Base-by-base conservation (phyloP, 2,888 invertebrate genomes). In the Stenoptilia bipunctidactyla region DNA sequence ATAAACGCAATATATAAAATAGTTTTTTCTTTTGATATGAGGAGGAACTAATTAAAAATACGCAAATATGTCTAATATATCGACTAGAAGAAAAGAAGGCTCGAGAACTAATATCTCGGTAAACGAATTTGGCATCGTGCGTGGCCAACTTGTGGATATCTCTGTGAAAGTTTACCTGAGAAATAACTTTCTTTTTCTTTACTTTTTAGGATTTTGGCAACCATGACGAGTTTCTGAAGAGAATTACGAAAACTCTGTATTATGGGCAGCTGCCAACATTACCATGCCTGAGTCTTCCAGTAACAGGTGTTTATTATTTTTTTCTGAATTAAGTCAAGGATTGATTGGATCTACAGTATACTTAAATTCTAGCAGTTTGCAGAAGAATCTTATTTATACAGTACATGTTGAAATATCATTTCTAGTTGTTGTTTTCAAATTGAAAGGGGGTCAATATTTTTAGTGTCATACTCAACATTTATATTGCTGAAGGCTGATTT, bases 191-290 rank as follows among this genome's bases (percentile, higher is more conserved):
- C 38, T 41, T 14, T 38, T 34, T 40, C 27, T 43, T 36, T 35
- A 47, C 49, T 53, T 75, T 74, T 12, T 68, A 90, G 90, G 80
- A 75, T 44, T 80, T 90, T 71, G 88, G 87, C 25, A 88, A 90
- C 58, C 92, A 95, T 65, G 88, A 89, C 45, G 90, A 90, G 53
- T 93, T 96, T 60, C 79, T 94, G 48, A 88, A 90, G 55, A 86
- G 97, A 52, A 92, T 97, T 54, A 89, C 90, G 13, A 96, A 96
- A 72, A 92, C 95, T 1, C 82, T 97, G 38, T 96, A 96, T 68
- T 97, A 94, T 75, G 94, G 95, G 42, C 88, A 89, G 61, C 84
- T 92, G 45, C 90, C 92, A n/a, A 79, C 84, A 41, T 86, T 89
- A 45, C 90, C 90, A 49, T 85, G 91, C 46, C 85, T 93, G 48